phyloP scores from a whole-genome alignment of 2,888 invertebrate species.

The Xanthia icteritia region DNA sequence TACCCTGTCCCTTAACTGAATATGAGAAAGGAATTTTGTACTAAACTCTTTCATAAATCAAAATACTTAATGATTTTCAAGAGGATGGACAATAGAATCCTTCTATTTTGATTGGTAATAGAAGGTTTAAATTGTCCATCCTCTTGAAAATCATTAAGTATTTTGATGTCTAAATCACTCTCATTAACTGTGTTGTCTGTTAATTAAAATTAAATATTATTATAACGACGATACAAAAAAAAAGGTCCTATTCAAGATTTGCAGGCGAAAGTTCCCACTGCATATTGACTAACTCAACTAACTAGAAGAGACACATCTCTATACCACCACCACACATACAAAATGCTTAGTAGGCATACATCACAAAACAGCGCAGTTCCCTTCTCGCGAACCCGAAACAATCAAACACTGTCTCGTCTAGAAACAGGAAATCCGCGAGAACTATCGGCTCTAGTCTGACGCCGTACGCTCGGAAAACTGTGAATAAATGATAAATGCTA shows the following conservation, averaged over 20 bases:
- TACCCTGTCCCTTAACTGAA: neutral
- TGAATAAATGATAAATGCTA: conserved; percentile 88
- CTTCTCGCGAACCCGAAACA: conserved; percentile 48
- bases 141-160: too few relatives aligned
- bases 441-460: conserved; percentile 69
- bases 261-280: neutral
- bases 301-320: neutral
- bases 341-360: conserved; percentile 1
- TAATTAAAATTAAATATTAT: neutral
- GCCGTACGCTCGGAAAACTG: conserved; percentile 74
- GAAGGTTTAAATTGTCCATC: too few relatives aligned
- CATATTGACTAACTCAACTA: too few relatives aligned
- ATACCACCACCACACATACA: neutral
- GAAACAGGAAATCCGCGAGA: conserved; percentile 59
- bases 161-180: neutral
- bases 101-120: too few relatives aligned
- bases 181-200: neutral
- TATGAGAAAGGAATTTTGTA: conserved; percentile 12
- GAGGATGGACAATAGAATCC: neutral
- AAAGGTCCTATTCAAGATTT: neutral
- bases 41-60: neutral
- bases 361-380: conserved; percentile 30
- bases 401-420: conserved; percentile 67
- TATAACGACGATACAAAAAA: neutral
- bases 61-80: neutral